These are phyloP conservation scores for Ennomos quercinarius DNA, from an alignment of 2,888 invertebrate species.

Conservation along the genomic window DNA sequence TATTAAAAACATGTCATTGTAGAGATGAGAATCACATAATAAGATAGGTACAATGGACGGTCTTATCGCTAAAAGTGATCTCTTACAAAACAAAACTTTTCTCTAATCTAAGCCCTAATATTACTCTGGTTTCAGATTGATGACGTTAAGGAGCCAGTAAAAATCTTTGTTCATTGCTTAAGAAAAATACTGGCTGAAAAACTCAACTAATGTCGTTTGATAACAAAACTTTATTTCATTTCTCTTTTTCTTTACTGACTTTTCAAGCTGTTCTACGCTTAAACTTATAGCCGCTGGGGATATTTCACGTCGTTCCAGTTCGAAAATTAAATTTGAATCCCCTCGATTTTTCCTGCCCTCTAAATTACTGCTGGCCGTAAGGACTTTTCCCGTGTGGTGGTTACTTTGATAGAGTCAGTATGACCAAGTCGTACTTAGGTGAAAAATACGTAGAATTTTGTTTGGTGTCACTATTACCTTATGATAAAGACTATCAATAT, in stretches of 20 bases:
- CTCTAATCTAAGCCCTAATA: no score
- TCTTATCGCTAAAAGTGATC: no score
- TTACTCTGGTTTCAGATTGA: no score
- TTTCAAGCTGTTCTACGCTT: conserved; percentile 63
- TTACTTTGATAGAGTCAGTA: conserved; percentile 67
- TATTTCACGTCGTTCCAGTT: conserved; percentile 78
- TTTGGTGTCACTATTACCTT: no score
- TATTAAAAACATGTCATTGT: no score
- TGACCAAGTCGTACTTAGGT: conserved; percentile 41
- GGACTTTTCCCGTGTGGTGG: conserved; percentile 63
- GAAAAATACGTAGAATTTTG: no score
- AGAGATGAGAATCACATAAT: no score
- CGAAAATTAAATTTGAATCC: conserved; percentile 84
- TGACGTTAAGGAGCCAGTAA: conserved; percentile 10
- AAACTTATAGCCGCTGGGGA: conserved; percentile 76
- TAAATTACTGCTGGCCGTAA: conserved; percentile 74
- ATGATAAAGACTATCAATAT: no score
- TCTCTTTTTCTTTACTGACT: conserved; percentile 55
- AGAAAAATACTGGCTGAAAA: conserved; percentile 12
- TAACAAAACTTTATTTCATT: conserved; percentile 56
- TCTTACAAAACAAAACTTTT: no score
- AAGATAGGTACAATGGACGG: no score
- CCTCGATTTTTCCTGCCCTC: conserved; percentile 80
- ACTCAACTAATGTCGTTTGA: conserved; percentile 35
- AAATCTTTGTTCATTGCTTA: background rate